Evolutionary conservation across 2,113 vertebrate genomes (phyloP), one percentile per base, ranked within the genome.

Genomic region (Blennius ocellaris): DNA sequence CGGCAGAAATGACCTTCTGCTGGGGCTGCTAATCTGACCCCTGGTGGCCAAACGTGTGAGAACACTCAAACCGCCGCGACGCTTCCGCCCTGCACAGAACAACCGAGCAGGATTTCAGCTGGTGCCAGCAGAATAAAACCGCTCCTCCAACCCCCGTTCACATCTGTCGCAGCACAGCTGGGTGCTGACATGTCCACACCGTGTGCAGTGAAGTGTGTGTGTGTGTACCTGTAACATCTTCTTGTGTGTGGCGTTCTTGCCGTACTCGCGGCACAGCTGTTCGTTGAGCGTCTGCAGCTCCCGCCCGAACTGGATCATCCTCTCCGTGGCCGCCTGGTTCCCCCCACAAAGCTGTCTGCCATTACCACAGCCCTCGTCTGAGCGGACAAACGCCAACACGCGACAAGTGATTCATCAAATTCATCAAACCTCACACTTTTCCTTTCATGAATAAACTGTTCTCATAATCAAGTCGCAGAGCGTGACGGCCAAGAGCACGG

Each of bases 261-360:
- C 97, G 0, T 96, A 98, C 43, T 99, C 96, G 53, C 93, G 93
- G 84, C 96, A 96, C 76, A 99, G 93, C 90, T 99, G 96, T 75
- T 99, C 97, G 0, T 95, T 97, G 78, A 99, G 94, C 8, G 93
- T 87, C 92, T 99, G 97, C 89, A 99, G 94, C 89, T 99, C 97
- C 7, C 97, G 94, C 36, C 97, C 97, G 71, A 99, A 99, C 93
- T 99, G 96, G 90, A 99, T 99, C 95, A 99, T 99, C 51, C 97
- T 91, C 91, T 99, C 97, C 0, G 97, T 98, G 86, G 97, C 97
- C 0, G 97, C 97, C 39, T 97, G 96, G 94, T 97, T 97, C 60
- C 97, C 97, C 44, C 96, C 97, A 0, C 96, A 99, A 58, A 99
- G 95, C 92, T 97, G 97, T 84, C 96, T 93, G 81, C 95, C 92